Base-by-base conservation (phyloP, 2,113 vertebrate species). In the Phalacrocorax aristotelis region DNA sequence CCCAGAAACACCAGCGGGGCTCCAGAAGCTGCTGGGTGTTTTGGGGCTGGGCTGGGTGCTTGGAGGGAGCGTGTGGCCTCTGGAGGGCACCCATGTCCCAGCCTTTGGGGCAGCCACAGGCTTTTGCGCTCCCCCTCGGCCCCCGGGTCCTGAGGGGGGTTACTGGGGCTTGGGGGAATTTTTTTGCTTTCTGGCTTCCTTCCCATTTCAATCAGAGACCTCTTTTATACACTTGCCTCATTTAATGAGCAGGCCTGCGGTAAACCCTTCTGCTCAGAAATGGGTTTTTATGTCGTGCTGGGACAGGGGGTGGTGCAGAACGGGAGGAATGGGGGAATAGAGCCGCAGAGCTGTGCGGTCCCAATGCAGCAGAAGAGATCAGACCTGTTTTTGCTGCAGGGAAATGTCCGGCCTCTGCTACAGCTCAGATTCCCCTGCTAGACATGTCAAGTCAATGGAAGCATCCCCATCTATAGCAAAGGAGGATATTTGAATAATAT, bases 31-130 rank as follows among this genome's bases (percentile, higher is more conserved):
- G 49, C 49, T 40, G 64, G 11, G 25, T 92, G 49, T 9, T 9
- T 0, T 1, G 0, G 58, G 26, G 4, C 38, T n/a, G 71, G 34
- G 58, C 78, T 85, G 82, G 87, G 72, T 38, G 79, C 52, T 81
- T 38, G 23, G 75, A 96, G 30, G 5, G 34, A 83, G 11, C 0
- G 0, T 83, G n/a, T 83, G 58, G 90, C 98, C 98, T 93, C 97
- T 96, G 98, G 98, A 97, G 98, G 98, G 98, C 98, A 97, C 95
- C 88, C 96, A 85, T 79, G 68, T 32, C 86, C 27, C 70, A 93
- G 88, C 44, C 68, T 85, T 70, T 23, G 1, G 79, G 64, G 60
- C 66, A 51, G 32, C 52, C 79, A 27, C 27, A 9, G 26, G 11
- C 9, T 76, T 18, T 38, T 42, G 23, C 0, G 5, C 16, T 76